A percentile compares a stretch with the other conserved stretches of the same genome.
phyloP scores from a whole-genome alignment of 37 sponge, comb jelly and placozoan species.

The Cladorhizidae sp. region DNA sequence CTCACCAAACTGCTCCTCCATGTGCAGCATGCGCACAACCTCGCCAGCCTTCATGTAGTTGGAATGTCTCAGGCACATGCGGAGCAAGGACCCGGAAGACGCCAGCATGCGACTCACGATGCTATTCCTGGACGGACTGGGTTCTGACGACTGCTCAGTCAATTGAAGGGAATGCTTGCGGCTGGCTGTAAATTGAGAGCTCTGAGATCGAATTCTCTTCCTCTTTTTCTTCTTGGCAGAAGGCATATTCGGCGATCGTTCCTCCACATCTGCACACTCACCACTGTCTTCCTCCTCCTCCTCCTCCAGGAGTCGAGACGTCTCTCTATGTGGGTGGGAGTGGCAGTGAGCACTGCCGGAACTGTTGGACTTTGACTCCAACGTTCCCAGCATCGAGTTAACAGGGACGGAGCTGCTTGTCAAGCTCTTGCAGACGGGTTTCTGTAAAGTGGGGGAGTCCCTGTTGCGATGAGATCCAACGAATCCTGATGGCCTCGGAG shows the following conservation, averaged over 20 bases:
- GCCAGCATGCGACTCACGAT: slow-evolving; percentile 83
- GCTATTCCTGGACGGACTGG: slow-evolving; percentile 7
- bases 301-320: too few relatives aligned
- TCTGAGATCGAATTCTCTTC: slow-evolving; percentile 29
- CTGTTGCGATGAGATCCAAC: too few relatives aligned
- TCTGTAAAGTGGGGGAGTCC: too few relatives aligned
- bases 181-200: slow-evolving; percentile 7
- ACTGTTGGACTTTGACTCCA: not conserved
- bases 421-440: not conserved
- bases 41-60: slow-evolving; percentile 81
- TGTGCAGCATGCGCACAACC: slow-evolving; percentile 76
- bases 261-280: slow-evolving; percentile 74
- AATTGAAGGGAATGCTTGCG: slow-evolving; percentile 5
- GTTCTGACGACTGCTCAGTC: not conserved
- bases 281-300: slow-evolving; percentile 54
- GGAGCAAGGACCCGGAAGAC: slow-evolving; percentile 79
- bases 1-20: slow-evolving; percentile 73
- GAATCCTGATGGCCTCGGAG: too few relatives aligned
- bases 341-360: not conserved
- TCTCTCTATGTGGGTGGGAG: not conserved
- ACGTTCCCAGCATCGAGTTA: not conserved
- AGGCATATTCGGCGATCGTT: slow-evolving; percentile 18
- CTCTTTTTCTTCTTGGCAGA: not conserved
- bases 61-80: slow-evolving; percentile 70
- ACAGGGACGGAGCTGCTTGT: not conserved